These are phyloP conservation scores for Podabrus alpinus DNA, from an alignment of 2,888 invertebrate species.

Conservation along the genomic window DNA sequence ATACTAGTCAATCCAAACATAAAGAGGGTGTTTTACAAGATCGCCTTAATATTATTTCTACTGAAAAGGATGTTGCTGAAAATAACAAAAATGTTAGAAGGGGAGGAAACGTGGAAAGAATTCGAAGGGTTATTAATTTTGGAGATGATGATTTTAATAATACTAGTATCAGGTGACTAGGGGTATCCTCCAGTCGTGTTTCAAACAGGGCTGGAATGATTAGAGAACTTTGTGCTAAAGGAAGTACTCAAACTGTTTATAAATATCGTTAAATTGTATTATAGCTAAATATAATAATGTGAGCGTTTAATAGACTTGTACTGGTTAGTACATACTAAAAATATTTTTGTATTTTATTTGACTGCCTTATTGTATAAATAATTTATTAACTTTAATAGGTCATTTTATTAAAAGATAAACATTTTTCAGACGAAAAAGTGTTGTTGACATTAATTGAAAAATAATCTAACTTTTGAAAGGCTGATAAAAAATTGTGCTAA, in stretches of 20 bases:
- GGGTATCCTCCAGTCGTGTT: slow-evolving; percentile 6
- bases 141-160: slow-evolving; percentile 37
- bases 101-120: slow-evolving; percentile 43
- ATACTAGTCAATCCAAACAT: slow-evolving; percentile 21
- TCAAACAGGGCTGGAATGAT: slow-evolving; percentile 13
- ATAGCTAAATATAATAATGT: background rate
- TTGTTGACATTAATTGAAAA: background rate
- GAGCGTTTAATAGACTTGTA: background rate
- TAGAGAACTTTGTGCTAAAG: background rate
- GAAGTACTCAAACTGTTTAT: slow-evolving; percentile 13
- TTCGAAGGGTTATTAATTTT: slow-evolving; percentile 50
- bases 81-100: slow-evolving; percentile 5
- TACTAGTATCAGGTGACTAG: slow-evolving; percentile 36
- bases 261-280: slow-evolving; percentile 22
- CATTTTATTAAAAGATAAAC: background rate
- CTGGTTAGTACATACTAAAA: background rate
- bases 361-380: background rate
- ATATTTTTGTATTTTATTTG: background rate
- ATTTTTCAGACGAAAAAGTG: background rate
- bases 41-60: slow-evolving; percentile 28
- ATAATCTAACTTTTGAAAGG: background rate
- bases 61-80: background rate
- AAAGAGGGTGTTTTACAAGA: slow-evolving; percentile 32
- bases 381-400: background rate
- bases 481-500: background rate